Base-by-base conservation (phyloP, 2,888 invertebrate species). In the Caenorhabditis sulstoni region DNA sequence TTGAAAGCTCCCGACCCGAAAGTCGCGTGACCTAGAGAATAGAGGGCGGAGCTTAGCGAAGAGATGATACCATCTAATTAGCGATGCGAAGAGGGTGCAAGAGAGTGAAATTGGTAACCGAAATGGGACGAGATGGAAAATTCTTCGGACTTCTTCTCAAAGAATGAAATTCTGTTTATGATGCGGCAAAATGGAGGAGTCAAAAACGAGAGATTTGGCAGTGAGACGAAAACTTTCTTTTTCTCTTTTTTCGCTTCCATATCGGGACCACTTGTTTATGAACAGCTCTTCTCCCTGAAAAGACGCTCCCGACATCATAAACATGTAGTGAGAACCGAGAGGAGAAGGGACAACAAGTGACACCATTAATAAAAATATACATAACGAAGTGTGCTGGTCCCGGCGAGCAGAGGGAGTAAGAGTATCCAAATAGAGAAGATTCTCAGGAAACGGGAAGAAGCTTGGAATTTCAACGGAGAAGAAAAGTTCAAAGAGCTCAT, bases 311-410 rank as follows among this genome's bases (percentile, higher is more conserved):
- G 57, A 62, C 55, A 64, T 62, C 62, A 61, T 55, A 70, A 58
- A 67, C 67, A 67, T 67, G 71, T 57, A 71, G 68, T 44, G 22
- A 14, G 23, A 50, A 22, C 22, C 29, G 29, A 7, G 29, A 29
- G 16, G 55, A 9, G 29, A 67, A 45, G 62, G 55, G 57, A 23
- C 47, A 55, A 71, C 62, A 71, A 71, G 71, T 71, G 71, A 64
- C 64, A 64, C 71, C 64, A 71, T 71, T 71, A 71, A 71, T 71
- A 71, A 64, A 71, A 71, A 71, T 71, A 71, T 71, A 71, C 71
- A 71, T 71, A 71, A 57, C 57, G 41, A 41, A 57, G 57, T 57
- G 57, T 29, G 55, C 29, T 29, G 29, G 29, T 29, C 29, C 29
- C 3, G 29, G 11, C 2, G 14, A 37, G 41, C 18, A 20, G 20